A percentile compares a stretch with the other conserved stretches of the same genome.
Conservation (phyloP, 2,888 invertebrate species). For the Leucophora obtusa region DNA sequence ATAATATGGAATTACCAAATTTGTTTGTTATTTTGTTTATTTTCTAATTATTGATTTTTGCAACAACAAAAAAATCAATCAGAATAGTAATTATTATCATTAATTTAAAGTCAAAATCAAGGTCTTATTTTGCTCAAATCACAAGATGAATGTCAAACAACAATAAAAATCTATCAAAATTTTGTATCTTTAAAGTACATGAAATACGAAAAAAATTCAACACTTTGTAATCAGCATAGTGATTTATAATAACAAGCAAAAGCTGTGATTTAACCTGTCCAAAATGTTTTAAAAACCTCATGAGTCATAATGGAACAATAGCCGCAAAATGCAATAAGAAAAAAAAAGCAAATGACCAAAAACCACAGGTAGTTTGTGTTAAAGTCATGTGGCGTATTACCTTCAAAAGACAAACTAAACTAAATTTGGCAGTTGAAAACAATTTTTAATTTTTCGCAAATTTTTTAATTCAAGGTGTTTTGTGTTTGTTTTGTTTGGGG, state of each 20-base stretch:
- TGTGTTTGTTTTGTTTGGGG: neutral
- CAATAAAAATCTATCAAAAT: neutral
- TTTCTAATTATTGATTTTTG: neutral
- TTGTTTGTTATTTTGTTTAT: too few species aligned
- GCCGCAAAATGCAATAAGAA: neutral
- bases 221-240: neutral
- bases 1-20: too few species aligned
- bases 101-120: constrained; percentile 5
- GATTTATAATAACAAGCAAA: neutral
- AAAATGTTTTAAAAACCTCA: neutral
- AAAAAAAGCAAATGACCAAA: neutral
- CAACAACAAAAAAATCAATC: neutral
- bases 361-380: neutral
- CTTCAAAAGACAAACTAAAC: neutral
- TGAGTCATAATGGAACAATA: constrained; percentile 3
- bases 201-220: neutral
- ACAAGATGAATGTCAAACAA: neutral
- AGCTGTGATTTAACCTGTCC: neutral
- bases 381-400: neutral
- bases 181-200: neutral
- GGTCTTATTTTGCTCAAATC: neutral
- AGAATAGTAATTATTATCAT: neutral
- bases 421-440: neutral
- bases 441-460: neutral
- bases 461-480: neutral